These are phyloP conservation scores for Helogale parvula DNA, from an alignment of 2,113 vertebrate species.

Conservation along the genomic window DNA sequence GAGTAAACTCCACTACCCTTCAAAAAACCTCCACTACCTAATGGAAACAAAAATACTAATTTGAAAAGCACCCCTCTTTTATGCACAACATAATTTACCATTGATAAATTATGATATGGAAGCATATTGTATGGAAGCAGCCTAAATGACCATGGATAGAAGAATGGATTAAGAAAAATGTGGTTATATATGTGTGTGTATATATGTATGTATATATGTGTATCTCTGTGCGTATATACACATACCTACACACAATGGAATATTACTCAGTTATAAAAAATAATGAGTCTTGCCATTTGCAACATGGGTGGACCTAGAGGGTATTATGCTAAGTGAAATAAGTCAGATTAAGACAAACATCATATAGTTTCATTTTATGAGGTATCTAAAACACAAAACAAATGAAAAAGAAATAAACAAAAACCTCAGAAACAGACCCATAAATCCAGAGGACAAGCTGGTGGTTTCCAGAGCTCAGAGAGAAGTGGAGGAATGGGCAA, in stretches of 20 bases:
- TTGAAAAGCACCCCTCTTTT: neutral
- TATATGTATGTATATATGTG: neutral
- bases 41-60: neutral
- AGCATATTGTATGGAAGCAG: neutral
- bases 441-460: no score
- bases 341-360: no score
- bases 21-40: neutral
- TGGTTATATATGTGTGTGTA: neutral
- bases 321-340: no score
- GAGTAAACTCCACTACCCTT: neutral
- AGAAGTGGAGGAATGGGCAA: no score
- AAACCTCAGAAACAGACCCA: no score
- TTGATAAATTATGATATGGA: neutral
- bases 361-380: no score
- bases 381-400: no score
- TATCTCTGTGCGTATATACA: neutral
- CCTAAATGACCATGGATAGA: neutral
- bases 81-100: neutral
- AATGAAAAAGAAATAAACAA: no score
- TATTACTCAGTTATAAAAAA: no score
- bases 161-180: neutral
- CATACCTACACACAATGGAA: neutral
- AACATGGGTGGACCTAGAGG: no score
- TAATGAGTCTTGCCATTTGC: no score
- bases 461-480: no score